Evolutionary conservation across 35 echinoderm and acorn worm species (phyloP), one percentile per base, ranked within the genome.

Genomic region (Heliocidaris erythrogramma): DNA sequence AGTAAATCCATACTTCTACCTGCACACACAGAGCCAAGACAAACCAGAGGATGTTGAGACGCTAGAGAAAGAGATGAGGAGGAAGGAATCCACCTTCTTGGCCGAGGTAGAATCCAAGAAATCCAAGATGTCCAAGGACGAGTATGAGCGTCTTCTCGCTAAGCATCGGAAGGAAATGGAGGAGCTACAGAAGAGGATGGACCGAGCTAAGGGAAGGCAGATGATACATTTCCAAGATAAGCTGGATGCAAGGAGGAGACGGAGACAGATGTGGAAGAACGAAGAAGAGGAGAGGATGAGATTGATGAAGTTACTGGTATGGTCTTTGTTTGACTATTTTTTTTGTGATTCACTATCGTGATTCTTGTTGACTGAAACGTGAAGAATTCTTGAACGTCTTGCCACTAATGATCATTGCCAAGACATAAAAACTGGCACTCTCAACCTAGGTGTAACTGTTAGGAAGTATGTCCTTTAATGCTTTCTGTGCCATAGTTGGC

Each of bases 261-360:
- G 86, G 27, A 52, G 69, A 49, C 50, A 85, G n/a, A 92, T 32
- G 88, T 27, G 49, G 78, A 9, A 94, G 30, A 93, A 88, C 13
- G 98, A 96, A 49, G 95, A 96, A 85, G 96, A 97, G 56, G 94
- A 96, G 50, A 95, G 95, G 69, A 94, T 49, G 86, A 95, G 94
- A 95, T 47, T 98, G 31, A 65, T 94, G 90, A 93, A 49, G 27
- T 49, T 89, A 18, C 11, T 89, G 87, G 87, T 89, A 78, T 69
- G 21, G 18, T 27, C 7, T 27, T 78, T 78, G 0, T 5, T 5
- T 78, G 24, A 6, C 21, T 78, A 2, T 78, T n/a, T 78, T 56
- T 56, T 24, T 0, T 18, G 14, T 27, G 14, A 78, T 21, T 78
- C 5, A 2, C 27, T 24, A 5, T 78, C 8, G 5, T 56, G 52